These are phyloP conservation scores for Drosophila persimilis DNA, from an alignment of 1,140 invertebrate genomes.

Conservation along the genomic window DNA sequence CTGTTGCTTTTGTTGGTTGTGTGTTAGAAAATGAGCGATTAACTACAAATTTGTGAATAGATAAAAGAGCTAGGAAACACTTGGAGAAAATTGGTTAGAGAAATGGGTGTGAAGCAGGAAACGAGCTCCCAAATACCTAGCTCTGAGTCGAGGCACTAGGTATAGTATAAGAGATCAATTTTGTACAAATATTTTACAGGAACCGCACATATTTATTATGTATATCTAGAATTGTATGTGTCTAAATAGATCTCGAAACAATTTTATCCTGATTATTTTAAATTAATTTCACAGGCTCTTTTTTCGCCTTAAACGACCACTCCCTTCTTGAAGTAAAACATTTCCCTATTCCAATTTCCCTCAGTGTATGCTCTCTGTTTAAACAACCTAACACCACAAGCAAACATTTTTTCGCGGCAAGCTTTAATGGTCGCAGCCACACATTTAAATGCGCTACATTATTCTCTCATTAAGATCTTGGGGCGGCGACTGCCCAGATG, in stretches of 20 bases:
- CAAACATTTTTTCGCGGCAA: constrained; percentile 21
- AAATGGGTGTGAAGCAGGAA: too few relatives aligned
- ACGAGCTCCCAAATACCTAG: neutral
- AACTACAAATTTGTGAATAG: constrained; percentile 49
- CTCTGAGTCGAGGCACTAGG: too few relatives aligned
- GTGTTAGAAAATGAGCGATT: constrained; percentile 64
- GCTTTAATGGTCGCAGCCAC: constrained; percentile 56
- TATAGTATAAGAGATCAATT: too few relatives aligned
- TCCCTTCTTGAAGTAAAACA: too few relatives aligned
- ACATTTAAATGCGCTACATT: constrained; percentile 78
- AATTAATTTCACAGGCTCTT: too few relatives aligned
- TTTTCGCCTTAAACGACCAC: too few relatives aligned
- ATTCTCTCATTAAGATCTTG: constrained; percentile 68
- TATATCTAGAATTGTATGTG: too few relatives aligned
- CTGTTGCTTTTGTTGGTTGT: constrained; percentile 17
- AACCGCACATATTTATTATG: too few relatives aligned
- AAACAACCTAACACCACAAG: constrained; percentile 23
- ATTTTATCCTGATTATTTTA: too few relatives aligned
- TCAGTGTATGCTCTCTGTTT: neutral
- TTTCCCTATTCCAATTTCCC: neutral
- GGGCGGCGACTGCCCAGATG: constrained; percentile 32
- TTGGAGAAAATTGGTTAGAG: constrained; percentile 21
- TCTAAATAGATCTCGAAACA: too few relatives aligned
- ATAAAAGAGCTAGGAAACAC: constrained; percentile 30
- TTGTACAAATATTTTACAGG: too few relatives aligned